phyloP scores from a whole-genome alignment of 2,797 vertebrate genomes.

The Sebastes steindachneri region DNA sequence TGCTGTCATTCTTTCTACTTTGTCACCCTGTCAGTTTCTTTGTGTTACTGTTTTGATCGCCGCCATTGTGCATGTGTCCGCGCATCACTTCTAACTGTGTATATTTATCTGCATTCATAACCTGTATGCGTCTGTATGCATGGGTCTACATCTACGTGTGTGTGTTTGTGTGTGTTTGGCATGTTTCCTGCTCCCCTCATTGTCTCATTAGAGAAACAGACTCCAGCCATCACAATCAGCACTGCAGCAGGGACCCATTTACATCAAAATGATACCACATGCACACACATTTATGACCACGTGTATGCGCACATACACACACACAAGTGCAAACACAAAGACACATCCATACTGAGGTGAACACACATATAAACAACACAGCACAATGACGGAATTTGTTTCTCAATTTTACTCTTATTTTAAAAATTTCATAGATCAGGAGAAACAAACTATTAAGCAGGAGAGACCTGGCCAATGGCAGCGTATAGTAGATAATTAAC shows the following conservation, averaged over 20 bases:
- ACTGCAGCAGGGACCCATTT: conserved; percentile 44
- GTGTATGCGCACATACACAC: neutral
- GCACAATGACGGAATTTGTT: neutral
- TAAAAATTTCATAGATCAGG: neutral
- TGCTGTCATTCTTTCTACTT: conserved; percentile 60
- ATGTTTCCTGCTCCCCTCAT: conserved; percentile 31
- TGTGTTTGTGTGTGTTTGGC: conserved; percentile 31
- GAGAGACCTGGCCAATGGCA: too few species aligned
- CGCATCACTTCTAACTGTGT: conserved; percentile 3
- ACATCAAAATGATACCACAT: conserved; percentile 29
- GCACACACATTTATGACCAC: conserved; percentile 3
- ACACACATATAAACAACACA: neutral
- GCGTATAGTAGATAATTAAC: too few species aligned
- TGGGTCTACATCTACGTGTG: conserved; percentile 1
- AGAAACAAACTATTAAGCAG: neutral
- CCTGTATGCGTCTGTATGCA: neutral
- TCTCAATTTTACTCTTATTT: neutral
- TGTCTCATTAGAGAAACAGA: conserved; percentile 49
- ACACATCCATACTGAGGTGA: neutral
- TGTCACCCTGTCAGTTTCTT: conserved; percentile 54
- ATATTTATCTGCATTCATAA: conserved; percentile 11
- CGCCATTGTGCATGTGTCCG: conserved; percentile 31
- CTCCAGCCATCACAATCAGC: conserved; percentile 41
- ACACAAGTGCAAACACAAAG: neutral
- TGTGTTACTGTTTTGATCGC: conserved; percentile 38